Conservation (phyloP, 1,140 invertebrate genomes). For the Tetramorium parvispinum region DNA sequence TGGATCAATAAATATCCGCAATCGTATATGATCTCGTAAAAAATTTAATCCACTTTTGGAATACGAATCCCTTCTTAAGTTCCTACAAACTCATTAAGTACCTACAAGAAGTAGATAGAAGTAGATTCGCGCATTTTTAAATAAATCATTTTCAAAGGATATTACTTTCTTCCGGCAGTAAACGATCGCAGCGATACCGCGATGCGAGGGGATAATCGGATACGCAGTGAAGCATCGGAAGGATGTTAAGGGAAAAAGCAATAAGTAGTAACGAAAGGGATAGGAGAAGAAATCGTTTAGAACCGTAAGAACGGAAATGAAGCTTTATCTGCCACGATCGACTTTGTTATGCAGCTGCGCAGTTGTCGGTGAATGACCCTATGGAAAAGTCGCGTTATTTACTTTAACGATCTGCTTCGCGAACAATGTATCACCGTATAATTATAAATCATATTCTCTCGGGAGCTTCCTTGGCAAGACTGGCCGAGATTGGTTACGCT, state of each 20-base stretch:
- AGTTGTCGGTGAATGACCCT: conserved; percentile 60
- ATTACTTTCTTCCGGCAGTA: conserved; percentile 24
- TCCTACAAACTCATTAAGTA: not conserved
- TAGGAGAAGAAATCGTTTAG: conserved; percentile 28
- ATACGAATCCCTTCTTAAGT: conserved; percentile 8
- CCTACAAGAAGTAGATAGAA: not conserved
- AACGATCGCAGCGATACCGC: conserved; percentile 4
- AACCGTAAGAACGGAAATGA: conserved; percentile 44
- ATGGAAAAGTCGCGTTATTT: conserved; percentile 67
- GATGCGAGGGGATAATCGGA: conserved; percentile 34
- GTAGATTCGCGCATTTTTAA: not conserved
- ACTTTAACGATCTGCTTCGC: conserved; percentile 65
- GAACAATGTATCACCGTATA: conserved; percentile 63
- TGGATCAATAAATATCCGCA: not conserved
- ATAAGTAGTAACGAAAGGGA: not conserved
- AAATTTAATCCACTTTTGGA: not conserved
- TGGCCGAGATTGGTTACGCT: not conserved
- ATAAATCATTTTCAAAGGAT: conserved; percentile 59
- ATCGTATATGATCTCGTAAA: not conserved
- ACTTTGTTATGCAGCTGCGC: conserved; percentile 33
- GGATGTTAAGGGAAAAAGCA: not conserved
- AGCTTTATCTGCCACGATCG: conserved; percentile 55
- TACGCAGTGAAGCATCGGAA: not conserved
- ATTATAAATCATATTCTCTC: conserved; percentile 72
- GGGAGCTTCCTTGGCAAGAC: not conserved